These are phyloP conservation scores for Ptilodon capucinus DNA, from an alignment of 2,888 invertebrate genomes.

Conservation along the genomic window DNA sequence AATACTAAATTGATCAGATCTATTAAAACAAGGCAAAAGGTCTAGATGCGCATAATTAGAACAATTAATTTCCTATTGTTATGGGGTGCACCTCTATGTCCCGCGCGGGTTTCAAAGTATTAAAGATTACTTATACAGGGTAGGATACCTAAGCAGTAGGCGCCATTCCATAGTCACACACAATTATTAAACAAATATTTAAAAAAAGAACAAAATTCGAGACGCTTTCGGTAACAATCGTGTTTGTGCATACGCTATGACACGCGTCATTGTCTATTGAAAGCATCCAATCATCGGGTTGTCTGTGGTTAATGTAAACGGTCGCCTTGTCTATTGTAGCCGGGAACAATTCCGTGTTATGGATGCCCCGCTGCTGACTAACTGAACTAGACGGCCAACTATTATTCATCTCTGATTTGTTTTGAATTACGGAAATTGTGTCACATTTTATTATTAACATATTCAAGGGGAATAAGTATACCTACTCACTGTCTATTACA, in stretches of 20 bases:
- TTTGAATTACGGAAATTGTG: slow-evolving; percentile 19
- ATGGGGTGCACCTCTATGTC: too few species aligned
- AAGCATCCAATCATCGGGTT: slow-evolving; percentile 58
- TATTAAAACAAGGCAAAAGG: too few species aligned
- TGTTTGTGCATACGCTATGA: slow-evolving; percentile 44
- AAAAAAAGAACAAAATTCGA: slow-evolving; percentile 20
- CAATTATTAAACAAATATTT: neutral
- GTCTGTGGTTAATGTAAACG: slow-evolving; percentile 56
- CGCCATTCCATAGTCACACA: neutral
- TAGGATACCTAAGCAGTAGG: too few species aligned
- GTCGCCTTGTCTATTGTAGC: slow-evolving; percentile 59
- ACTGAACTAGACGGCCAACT: slow-evolving; percentile 31
- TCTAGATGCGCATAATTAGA: too few species aligned
- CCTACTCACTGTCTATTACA: too few species aligned
- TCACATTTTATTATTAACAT: too few species aligned
- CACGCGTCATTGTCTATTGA: slow-evolving; percentile 62
- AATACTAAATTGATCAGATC: too few species aligned
- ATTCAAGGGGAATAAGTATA: too few species aligned
- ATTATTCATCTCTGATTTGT: slow-evolving; percentile 35
- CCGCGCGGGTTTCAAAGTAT: too few species aligned
- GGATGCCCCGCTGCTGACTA: slow-evolving; percentile 66
- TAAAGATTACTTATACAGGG: too few species aligned
- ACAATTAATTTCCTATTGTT: too few species aligned
- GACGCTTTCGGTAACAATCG: slow-evolving; percentile 37
- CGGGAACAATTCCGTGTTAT: slow-evolving; percentile 70